These are phyloP conservation scores for Scomber japonicus DNA, from an alignment of 2,113 vertebrate genomes.

Conservation along the genomic window DNA sequence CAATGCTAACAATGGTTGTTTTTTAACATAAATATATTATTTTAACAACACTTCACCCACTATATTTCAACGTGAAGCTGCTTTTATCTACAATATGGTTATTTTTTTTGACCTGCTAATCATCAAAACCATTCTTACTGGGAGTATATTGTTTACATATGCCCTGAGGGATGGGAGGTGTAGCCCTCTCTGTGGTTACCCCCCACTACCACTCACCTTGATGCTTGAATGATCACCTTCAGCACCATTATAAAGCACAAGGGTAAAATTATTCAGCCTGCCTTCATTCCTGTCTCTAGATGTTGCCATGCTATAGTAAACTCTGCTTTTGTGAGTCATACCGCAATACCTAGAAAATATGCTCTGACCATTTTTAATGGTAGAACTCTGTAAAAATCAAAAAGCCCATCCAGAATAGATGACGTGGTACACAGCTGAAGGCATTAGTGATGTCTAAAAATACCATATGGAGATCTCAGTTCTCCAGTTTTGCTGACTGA, in stretches of 20 bases:
- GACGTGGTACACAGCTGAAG: constrained; percentile 20
- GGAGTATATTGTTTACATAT: not conserved
- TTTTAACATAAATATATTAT: too few species aligned
- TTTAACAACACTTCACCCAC: too few species aligned
- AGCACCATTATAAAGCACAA: not conserved
- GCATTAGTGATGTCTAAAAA: constrained; percentile 27
- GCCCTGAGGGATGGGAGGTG: not conserved
- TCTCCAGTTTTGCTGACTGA: constrained; percentile 12
- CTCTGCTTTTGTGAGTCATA: constrained; percentile 16
- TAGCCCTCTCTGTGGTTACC: not conserved
- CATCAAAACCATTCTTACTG: too few species aligned
- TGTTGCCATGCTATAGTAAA: not conserved
- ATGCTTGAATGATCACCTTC: not conserved
- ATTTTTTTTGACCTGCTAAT: not conserved
- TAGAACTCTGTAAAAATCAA: not conserved
- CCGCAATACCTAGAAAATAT: not conserved
- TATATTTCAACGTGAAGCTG: too few species aligned
- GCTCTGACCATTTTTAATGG: not conserved
- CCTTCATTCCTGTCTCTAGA: not conserved
- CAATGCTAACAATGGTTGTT: too few species aligned
- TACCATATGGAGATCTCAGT: constrained; percentile 24
- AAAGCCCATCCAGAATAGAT: not conserved
- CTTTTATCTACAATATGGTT: too few species aligned
- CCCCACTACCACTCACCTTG: not conserved
- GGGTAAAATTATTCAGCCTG: not conserved